Evolutionary conservation across 1,140 invertebrate genomes (phyloP), one percentile per base, ranked within the genome.

Genomic region (Anadara kagoshimensis): DNA sequence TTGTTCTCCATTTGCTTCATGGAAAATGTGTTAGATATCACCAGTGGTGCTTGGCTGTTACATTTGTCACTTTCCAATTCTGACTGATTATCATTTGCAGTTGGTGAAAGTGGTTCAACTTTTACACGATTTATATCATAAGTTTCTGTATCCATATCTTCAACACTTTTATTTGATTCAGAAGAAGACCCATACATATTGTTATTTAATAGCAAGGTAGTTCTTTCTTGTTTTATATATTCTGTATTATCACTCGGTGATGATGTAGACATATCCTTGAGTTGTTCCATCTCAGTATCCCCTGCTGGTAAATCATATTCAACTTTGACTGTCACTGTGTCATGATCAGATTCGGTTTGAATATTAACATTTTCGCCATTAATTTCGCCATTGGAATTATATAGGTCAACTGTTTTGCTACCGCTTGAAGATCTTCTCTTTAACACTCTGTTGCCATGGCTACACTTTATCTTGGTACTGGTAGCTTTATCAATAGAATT

Each of bases 321-420:
- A 26, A 58, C 54, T 29, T 56, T 57, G 1, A 68, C 54, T 47
- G 54, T 58, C 18, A 68, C 51, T 57, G 65, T 56, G n/a, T 65
- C 20, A 65, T 65, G 20, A 62, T 65, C 49, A n/a, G 12, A 43
- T n/a, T 36, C 44, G 36, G 45, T 18, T 26, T 57, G 29, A 44
- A 18, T 56, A 43, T 20, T 22, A 45, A 57, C 43, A 26, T 67
- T 57, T 20, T 26, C 22, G 29, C 57, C 45, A 2, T 22, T 10
- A 22, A 47, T 45, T 44, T 29, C 12, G 18, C 57, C 45, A 11
- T 68, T 36, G 7, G 29, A 36, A 36, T 7, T 36, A 36, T 36
- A 36, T 7, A 36, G 29, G 7, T 7, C 2, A 36, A 3, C 29
- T 36, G 7, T 3, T 36, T 36, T 36, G 2, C 29, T 36, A 3